Evolutionary conservation across 2,113 vertebrate species (phyloP).

Genomic region (Hippocampus mohnikei): DNA sequence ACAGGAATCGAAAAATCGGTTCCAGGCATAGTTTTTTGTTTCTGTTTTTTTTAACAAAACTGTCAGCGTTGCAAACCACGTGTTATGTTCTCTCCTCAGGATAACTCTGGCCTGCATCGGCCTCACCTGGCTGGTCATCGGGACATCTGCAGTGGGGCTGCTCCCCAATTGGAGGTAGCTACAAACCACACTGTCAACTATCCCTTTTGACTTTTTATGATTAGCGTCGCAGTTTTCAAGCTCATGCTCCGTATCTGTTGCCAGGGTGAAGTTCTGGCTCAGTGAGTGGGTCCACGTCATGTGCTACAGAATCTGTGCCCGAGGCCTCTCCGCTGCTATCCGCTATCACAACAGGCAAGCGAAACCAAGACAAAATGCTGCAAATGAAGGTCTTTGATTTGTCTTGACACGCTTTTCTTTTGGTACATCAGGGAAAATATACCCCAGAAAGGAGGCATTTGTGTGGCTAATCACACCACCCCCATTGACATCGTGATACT

Average conservation of each 20-base stretch:
- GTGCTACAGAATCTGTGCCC: constrained; percentile 90
- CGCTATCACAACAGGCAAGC: constrained; percentile 90
- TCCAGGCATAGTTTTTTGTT: too few species aligned
- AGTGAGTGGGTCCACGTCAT: constrained; percentile 94
- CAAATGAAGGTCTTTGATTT: background rate
- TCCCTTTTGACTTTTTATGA: background rate
- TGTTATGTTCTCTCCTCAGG: constrained; percentile 60
- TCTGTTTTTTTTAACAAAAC: too few species aligned
- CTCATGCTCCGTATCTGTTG: constrained; percentile 6
- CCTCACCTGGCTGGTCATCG: constrained; percentile 84
- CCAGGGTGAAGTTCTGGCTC: constrained; percentile 83
- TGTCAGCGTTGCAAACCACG: too few species aligned
- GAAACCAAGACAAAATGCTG: background rate
- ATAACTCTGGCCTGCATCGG: constrained; percentile 83
- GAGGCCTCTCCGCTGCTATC: constrained; percentile 88
- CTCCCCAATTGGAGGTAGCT: constrained; percentile 84
- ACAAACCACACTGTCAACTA: background rate
- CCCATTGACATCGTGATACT: constrained; percentile 93
- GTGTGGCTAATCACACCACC: constrained; percentile 95
- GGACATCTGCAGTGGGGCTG: constrained; percentile 84
- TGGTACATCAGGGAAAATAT: constrained; percentile 80
- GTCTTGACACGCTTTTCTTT: background rate
- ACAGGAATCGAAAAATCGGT: too few species aligned
- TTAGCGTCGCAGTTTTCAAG: background rate
- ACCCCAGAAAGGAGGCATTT: constrained; percentile 92